Evolutionary conservation across 2,888 invertebrate genomes (phyloP).

Genomic region (Odontomyia ornata): DNA sequence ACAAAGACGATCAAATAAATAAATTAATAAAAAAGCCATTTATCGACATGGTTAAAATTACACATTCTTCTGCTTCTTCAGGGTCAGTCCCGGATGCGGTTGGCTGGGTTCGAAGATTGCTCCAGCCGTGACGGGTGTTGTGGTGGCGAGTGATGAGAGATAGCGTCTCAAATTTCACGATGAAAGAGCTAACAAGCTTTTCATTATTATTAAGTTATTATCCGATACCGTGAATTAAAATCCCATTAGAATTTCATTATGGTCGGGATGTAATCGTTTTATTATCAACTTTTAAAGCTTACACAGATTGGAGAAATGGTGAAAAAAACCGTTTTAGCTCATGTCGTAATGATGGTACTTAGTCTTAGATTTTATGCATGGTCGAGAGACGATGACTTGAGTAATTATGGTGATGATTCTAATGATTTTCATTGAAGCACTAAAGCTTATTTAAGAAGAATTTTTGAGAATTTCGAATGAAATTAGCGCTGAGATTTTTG

Average conservation of each 20-base stretch:
- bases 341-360: neutral
- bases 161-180: slow-evolving; percentile 14
- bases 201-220: slow-evolving; percentile 41
- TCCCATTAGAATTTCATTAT: slow-evolving; percentile 43
- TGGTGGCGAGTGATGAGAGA: neutral
- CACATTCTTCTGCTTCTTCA: neutral
- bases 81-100: slow-evolving; percentile 27
- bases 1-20: neutral
- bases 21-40: neutral
- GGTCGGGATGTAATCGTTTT: slow-evolving; percentile 22
- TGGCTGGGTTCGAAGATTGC: neutral
- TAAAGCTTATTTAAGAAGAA: neutral
- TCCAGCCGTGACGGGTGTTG: neutral
- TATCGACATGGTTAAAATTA: neutral
- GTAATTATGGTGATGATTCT: slow-evolving; percentile 10
- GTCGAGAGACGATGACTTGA: neutral
- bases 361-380: neutral
- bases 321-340: slow-evolving; percentile 8
- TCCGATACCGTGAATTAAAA: slow-evolving; percentile 40
- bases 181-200: slow-evolving; percentile 37
- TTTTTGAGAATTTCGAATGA: slow-evolving; percentile 2
- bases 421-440: neutral
- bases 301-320: neutral
- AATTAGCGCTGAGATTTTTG: neutral
- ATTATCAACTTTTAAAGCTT: slow-evolving; percentile 17